Base-by-base conservation (phyloP, 2,888 invertebrate genomes). In the Nemurella pictetii region DNA sequence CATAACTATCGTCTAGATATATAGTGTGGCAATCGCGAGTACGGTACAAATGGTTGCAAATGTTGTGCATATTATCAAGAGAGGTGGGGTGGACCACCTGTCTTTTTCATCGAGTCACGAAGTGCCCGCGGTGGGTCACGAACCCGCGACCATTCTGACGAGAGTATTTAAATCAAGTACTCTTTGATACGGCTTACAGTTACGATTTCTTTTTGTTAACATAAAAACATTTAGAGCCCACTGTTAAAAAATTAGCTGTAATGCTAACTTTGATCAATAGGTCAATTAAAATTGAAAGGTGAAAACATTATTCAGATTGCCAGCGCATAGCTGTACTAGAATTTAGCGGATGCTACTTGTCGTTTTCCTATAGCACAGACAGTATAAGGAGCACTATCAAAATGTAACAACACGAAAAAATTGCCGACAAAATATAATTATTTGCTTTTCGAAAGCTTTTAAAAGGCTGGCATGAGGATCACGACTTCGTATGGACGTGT, bases 371-470 rank as follows among this genome's bases (percentile, higher is more conserved):
- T 55, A 12, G 9, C 55, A 2, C 20, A 55, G 20, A 55, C 55
- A 55, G 75, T 75, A 27, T 25, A 74, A n/a, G 27, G 75, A 55
- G 55, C 55, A 55, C 20, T 55, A 55, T 55, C 55, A 55, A 55
- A 55, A 55, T 55, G 55, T 55, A 55, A 55, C 55, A 55, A 55
- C 55, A 12, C 9, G 55, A 55, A 55, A 55, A 55, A 55, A 55
- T 15, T 55, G 32, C 20, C 15, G 1, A 55, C 12, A 55, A 55
- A 55, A 55, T 55, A 55, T 55, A 55, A 55, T 55, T 55, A 55
- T 55, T 55, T 55, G 55, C 75, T 78, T 30, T 78, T 78, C 28
- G 78, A 78, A 78, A 78, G 78, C 78, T 78, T 78, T 78, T 78
- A 78, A 5, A 75, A 28, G 28, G 29, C 30, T 20, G 28, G 30